Evolutionary conservation across 2,888 invertebrate genomes (phyloP).

Genomic region (Ophonus ardosiacus): DNA sequence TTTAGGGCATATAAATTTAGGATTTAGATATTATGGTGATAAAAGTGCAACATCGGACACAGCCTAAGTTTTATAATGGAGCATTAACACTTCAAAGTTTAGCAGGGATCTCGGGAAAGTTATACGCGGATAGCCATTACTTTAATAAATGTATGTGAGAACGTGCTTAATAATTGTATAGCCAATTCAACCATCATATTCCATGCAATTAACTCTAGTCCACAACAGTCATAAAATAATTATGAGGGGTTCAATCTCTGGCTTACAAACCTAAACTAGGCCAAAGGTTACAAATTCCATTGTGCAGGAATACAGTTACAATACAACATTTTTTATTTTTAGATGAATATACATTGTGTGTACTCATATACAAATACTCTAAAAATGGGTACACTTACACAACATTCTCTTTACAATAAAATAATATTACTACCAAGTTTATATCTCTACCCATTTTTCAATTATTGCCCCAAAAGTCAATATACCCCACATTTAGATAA

Average conservation of each 20-base stretch:
- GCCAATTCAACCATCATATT: constrained; percentile 32
- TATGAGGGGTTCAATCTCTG: constrained; percentile 38
- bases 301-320: neutral
- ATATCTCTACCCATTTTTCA: too few species aligned
- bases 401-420: too few species aligned
- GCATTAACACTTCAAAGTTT: neutral
- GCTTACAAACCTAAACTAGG: constrained; percentile 5
- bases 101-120: neutral
- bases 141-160: constrained; percentile 27
- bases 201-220: constrained; percentile 27
- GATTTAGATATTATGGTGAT: too few species aligned
- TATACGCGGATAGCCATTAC: neutral
- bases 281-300: neutral
- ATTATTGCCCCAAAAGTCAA: too few species aligned
- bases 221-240: constrained; percentile 36
- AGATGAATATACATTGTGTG: too few species aligned
- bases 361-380: too few species aligned
- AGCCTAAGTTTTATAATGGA: neutral
- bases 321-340: too few species aligned
- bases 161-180: constrained; percentile 17
- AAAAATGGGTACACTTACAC: too few species aligned
- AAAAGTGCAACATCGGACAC: too few species aligned
- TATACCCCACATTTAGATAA: too few species aligned
- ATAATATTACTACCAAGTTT: too few species aligned
- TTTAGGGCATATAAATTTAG: too few species aligned